phyloP scores from a whole-genome alignment of 1,140 invertebrate genomes.

The Danaus plexippus region DNA sequence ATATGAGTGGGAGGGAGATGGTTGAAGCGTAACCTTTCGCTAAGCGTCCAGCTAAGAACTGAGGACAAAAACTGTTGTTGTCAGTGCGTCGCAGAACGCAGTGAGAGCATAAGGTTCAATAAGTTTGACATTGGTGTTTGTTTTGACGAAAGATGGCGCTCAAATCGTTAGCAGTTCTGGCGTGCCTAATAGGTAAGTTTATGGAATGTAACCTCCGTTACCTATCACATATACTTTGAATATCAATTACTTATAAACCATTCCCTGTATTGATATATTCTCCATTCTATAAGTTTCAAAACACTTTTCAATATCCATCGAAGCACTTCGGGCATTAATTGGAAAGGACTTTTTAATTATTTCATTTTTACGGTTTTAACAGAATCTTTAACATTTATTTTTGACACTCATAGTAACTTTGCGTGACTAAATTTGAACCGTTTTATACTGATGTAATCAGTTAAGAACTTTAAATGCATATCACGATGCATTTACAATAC shows the following conservation, averaged over 20 bases:
- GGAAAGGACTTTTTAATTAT: no score
- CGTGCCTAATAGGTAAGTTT: conserved; percentile 59
- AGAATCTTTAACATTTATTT: no score
- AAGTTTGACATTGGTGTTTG: conserved; percentile 47
- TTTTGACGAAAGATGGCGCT: conserved; percentile 58
- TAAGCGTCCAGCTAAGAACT: conserved; percentile 51
- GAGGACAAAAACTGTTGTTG: conserved; percentile 60
- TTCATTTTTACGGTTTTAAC: no score
- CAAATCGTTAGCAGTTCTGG: conserved; percentile 42
- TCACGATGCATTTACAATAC: no score
- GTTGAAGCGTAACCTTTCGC: conserved; percentile 56
- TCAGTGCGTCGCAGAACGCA: conserved; percentile 59
- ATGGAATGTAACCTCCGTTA: conserved; percentile 22
- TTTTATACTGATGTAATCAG: no score
- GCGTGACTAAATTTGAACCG: no score
- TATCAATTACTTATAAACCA: conserved; percentile 14
- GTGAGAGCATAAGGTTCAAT: conserved; percentile 46
- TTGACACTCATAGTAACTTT: no score
- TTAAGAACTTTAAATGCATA: no score
- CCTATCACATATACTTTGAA: conserved; percentile 15
- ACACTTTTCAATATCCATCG: no score
- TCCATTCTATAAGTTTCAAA: no score
- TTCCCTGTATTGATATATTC: no score
- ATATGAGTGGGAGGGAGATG: conserved; percentile 33
- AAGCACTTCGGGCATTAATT: no score